Conservation (phyloP, 1,140 invertebrate species). For the Zaprionus ghesquierei region DNA sequence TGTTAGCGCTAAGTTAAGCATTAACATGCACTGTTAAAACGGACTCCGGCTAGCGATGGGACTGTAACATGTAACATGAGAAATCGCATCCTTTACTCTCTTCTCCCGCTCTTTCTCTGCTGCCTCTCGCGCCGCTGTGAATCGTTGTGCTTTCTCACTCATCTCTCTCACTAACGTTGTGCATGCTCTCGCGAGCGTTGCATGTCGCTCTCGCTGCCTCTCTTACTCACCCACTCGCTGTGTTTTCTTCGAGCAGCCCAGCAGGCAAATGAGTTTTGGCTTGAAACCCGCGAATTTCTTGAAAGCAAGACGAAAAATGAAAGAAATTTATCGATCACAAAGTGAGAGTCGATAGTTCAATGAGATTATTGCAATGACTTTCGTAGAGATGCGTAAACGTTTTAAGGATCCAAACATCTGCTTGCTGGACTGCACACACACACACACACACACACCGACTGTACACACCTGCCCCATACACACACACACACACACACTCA, state of each 20-base stretch:
- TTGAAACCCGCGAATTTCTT: neutral
- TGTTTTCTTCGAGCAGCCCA: neutral
- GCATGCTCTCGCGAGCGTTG: conserved; percentile 20
- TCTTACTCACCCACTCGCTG: neutral
- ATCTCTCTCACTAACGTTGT: neutral
- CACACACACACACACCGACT: neutral
- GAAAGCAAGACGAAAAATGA: neutral
- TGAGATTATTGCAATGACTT: neutral
- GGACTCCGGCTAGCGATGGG: neutral
- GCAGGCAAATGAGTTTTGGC: conserved; percentile 15
- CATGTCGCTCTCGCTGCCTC: conserved; percentile 6
- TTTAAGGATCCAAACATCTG: neutral
- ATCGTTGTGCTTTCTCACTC: conserved; percentile 5
- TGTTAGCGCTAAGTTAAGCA: neutral
- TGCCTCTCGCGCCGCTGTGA: neutral
- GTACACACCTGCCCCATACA: neutral
- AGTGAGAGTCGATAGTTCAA: neutral
- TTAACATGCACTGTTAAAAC: neutral
- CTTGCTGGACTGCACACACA: conserved; percentile 1
- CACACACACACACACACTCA: neutral
- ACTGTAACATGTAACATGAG: neutral
- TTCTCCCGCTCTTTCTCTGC: neutral
- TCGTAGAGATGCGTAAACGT: neutral
- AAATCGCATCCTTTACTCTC: neutral
- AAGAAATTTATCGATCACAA: too few relatives aligned